Conservation (phyloP, 1,140 invertebrate species). For the Calephelis virginiensis region DNA sequence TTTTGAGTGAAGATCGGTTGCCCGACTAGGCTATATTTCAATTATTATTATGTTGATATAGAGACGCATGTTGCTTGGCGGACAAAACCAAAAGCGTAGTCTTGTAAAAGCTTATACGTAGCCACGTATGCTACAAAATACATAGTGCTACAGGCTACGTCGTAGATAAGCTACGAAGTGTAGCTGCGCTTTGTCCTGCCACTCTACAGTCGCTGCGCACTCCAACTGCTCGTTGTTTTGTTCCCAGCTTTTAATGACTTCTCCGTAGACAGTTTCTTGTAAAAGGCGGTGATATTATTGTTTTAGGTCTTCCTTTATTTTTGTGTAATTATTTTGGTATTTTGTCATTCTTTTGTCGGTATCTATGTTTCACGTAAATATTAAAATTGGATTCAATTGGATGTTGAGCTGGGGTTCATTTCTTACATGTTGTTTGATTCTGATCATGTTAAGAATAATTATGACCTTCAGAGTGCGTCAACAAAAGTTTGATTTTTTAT, state of each 20-base stretch:
- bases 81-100: too few species aligned
- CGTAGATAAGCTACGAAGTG: slow-evolving; percentile 30
- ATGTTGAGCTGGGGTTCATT: too few species aligned
- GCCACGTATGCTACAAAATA: too few species aligned
- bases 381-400: background rate
- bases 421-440: background rate
- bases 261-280: slow-evolving; percentile 3
- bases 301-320: background rate
- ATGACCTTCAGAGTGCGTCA: too few species aligned
- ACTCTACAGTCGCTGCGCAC: slow-evolving; percentile 4
- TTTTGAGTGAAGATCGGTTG: too few species aligned
- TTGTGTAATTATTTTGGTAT: background rate
- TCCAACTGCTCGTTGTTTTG: slow-evolving; percentile 16
- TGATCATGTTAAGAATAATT: too few species aligned
- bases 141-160: slow-evolving; percentile 8
- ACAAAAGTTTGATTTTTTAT: too few species aligned
- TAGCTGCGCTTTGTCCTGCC: slow-evolving; percentile 29
- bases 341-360: background rate
- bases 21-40: too few species aligned
- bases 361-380: background rate
- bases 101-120: too few species aligned
- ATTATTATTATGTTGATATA: too few species aligned
- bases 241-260: slow-evolving; percentile 12
- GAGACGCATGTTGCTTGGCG: too few species aligned
- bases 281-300: slow-evolving; percentile 1